These are phyloP conservation scores for Papilio polyxenes DNA, from an alignment of 1,140 invertebrate species.

Conservation along the genomic window DNA sequence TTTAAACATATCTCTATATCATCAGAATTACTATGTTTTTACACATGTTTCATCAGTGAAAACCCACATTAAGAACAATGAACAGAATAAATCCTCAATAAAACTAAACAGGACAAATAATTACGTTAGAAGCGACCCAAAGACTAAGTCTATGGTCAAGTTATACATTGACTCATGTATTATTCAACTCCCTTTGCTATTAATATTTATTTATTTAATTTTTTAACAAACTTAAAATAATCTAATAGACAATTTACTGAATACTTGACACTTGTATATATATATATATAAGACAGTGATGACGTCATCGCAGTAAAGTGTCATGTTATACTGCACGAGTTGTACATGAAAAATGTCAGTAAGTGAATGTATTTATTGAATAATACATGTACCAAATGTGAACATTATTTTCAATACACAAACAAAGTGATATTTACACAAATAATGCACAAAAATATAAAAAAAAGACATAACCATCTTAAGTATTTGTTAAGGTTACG, in stretches of 20 bases:
- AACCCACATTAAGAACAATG: not conserved
- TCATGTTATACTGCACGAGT: not conserved
- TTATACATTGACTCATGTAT: not conserved
- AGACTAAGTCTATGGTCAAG: constrained; percentile 36
- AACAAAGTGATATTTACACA: constrained; percentile 64
- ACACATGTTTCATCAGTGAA: no score
- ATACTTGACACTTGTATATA: not conserved
- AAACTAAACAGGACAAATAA: constrained; percentile 35
- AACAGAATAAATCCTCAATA: constrained; percentile 14
- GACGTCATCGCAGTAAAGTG: not conserved
- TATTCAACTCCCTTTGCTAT: not conserved
- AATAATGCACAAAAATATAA: constrained; percentile 63
- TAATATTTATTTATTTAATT: constrained; percentile 15
- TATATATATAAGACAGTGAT: not conserved
- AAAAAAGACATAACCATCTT: constrained; percentile 66
- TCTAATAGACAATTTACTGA: constrained; percentile 1
- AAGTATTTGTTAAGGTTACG: constrained; percentile 64
- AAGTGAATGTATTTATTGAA: not conserved
- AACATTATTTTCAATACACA: constrained; percentile 35
- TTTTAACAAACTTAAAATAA: not conserved
- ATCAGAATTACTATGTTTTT: not conserved
- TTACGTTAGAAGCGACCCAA: constrained; percentile 2
- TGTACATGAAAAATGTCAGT: not conserved
- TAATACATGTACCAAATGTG: constrained; percentile 20
- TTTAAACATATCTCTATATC: not conserved